phyloP scores from a whole-genome alignment of 2,797 vertebrate species.

The Xerus rutilus region DNA sequence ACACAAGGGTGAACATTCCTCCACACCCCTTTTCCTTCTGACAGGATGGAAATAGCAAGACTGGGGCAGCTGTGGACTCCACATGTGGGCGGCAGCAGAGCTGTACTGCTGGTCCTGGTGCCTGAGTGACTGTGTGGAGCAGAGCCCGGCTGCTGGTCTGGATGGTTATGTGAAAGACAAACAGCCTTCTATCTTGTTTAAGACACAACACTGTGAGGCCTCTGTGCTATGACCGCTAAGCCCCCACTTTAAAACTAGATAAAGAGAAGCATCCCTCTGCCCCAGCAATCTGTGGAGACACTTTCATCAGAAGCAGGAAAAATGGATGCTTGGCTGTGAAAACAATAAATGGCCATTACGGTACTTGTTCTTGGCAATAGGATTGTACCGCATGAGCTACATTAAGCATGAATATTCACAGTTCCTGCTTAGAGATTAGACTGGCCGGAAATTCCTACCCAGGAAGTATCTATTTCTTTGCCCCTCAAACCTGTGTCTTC shows the following conservation, averaged over 20 bases:
- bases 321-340: not conserved
- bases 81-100: not conserved
- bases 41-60: not conserved
- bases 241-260: not conserved
- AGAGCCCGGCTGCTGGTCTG: not conserved
- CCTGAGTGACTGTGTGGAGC: not conserved
- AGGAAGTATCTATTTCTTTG: not conserved
- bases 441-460: conserved; percentile 23
- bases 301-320: conserved; percentile 24
- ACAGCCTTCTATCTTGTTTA: not conserved
- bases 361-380: not conserved
- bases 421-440: not conserved
- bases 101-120: not conserved
- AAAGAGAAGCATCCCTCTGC: not conserved
- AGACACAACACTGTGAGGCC: not conserved
- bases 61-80: not conserved
- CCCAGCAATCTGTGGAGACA: not conserved
- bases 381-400: not conserved
- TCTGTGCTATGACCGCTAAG: not conserved
- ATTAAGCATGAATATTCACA: not conserved
- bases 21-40: not conserved
- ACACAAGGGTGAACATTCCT: not conserved
- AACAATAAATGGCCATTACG: not conserved
- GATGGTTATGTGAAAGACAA: not conserved
- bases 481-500: not conserved